Evolutionary conservation across 1,140 invertebrate species (phyloP).

Genomic region (Zaprionus taronus): DNA sequence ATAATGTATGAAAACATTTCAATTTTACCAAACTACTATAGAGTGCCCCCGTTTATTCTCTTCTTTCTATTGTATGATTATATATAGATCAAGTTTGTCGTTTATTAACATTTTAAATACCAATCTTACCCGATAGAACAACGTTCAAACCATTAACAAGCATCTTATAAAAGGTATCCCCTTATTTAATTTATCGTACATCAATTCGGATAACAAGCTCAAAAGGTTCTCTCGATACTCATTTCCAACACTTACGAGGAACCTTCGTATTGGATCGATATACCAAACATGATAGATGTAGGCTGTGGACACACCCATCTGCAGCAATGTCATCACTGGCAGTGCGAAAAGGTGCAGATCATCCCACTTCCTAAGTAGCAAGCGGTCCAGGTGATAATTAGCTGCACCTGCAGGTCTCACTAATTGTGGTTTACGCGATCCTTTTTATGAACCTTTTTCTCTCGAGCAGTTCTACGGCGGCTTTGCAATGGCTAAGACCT

Average conservation of each 20-base stretch:
- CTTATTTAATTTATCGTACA: neutral
- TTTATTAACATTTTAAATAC: neutral
- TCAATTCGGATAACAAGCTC: neutral
- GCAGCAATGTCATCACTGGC: neutral
- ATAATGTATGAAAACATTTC: too few relatives aligned
- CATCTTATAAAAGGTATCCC: neutral
- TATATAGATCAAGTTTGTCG: too few relatives aligned
- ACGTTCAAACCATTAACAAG: neutral
- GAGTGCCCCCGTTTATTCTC: too few relatives aligned
- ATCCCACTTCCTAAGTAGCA: slow-evolving; percentile 2
- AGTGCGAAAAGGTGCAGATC: neutral
- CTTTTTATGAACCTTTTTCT: neutral
- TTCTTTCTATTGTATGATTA: neutral
- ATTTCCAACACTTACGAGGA: neutral
- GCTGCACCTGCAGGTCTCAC: neutral
- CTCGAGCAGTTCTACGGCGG: neutral
- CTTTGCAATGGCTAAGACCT: neutral
- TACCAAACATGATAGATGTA: neutral
- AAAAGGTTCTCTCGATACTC: neutral
- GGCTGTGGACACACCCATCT: neutral
- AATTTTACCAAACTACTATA: too few relatives aligned
- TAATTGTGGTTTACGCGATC: slow-evolving; percentile 1
- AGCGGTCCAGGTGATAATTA: neutral
- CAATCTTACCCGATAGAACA: neutral
- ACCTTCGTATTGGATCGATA: neutral